These are phyloP conservation scores for Galerucella pusilla DNA, from an alignment of 2,888 invertebrate genomes.

Conservation along the genomic window DNA sequence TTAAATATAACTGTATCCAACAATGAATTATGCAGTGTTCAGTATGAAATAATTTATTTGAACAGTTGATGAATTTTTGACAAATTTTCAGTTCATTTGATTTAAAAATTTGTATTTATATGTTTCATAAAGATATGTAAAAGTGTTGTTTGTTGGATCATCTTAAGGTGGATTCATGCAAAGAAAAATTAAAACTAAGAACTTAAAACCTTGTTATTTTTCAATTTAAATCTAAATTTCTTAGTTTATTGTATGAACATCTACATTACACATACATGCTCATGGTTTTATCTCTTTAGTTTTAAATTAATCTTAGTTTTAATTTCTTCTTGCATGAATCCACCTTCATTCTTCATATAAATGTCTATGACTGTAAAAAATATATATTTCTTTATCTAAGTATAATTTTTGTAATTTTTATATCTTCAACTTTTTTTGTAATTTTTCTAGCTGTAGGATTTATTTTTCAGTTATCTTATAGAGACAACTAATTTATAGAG, in stretches of 20 bases:
- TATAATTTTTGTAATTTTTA: constrained; percentile 50
- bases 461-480: constrained; percentile 36
- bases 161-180: too few species aligned
- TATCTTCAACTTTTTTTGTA: constrained; percentile 50
- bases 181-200: too few species aligned
- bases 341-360: constrained; percentile 28
- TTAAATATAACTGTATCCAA: not conserved
- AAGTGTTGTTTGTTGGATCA: constrained; percentile 9
- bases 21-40: too few species aligned
- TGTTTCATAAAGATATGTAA: not conserved
- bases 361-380: constrained; percentile 30
- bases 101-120: not conserved
- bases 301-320: too few species aligned
- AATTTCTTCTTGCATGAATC: too few species aligned
- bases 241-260: too few species aligned
- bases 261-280: too few species aligned
- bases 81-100: not conserved
- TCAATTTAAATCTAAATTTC: too few species aligned
- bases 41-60: too few species aligned
- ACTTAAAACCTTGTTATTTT: too few species aligned
- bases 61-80: too few species aligned
- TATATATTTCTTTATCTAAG: constrained; percentile 34
- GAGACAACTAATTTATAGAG: constrained; percentile 39
- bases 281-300: too few species aligned
- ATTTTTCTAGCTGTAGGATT: constrained; percentile 45